These are phyloP conservation scores for Coracopsis vasa DNA, from an alignment of 2,113 vertebrate species.

Conservation along the genomic window DNA sequence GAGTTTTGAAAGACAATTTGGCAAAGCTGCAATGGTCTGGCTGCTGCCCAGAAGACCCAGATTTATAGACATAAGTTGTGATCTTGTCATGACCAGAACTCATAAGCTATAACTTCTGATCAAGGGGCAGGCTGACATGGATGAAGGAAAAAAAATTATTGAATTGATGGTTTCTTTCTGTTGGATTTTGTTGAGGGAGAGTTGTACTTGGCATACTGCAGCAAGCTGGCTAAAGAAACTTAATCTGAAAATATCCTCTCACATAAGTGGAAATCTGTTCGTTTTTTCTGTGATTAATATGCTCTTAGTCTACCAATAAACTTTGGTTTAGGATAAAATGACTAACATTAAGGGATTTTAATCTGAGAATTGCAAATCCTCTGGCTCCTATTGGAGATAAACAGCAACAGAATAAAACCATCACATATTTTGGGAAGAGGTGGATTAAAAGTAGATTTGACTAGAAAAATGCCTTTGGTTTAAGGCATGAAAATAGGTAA, in stretches of 20 bases:
- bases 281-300: not conserved
- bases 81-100: not conserved
- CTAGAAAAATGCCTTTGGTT: not conserved
- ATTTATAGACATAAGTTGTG: not conserved
- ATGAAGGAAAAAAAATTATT: not conserved
- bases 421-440: not conserved
- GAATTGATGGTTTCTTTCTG: not conserved
- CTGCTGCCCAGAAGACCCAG: not conserved
- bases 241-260: not conserved
- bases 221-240: not conserved
- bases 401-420: not conserved
- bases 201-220: not conserved
- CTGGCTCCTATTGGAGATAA: not conserved
- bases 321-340: not conserved
- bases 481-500: not conserved
- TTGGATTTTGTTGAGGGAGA: not conserved
- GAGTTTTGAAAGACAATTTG: constrained; percentile 1
- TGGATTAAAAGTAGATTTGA: not conserved
- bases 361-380: not conserved
- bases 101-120: not conserved
- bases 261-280: not conserved
- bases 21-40: not conserved
- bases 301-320: not conserved
- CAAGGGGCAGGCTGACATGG: not conserved
- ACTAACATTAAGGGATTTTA: not conserved